Evolutionary conservation across 2,888 invertebrate genomes (phyloP), one percentile per base, ranked within the genome.

Genomic region (Sminthurinus aureus): DNA sequence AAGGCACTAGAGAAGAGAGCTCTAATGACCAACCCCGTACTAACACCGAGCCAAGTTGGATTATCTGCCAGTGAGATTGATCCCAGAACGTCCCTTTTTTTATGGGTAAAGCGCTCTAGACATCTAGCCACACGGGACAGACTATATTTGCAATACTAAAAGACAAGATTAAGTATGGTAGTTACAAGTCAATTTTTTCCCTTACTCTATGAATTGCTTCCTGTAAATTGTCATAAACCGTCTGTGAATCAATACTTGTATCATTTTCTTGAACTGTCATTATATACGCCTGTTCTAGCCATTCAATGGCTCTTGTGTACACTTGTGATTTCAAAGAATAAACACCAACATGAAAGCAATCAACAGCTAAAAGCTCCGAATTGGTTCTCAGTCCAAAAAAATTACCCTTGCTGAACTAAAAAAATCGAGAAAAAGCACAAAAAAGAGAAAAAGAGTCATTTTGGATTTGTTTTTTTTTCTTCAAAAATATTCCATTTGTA

Each of bases 341-440:
- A 79, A 90, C 89, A 12, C 90, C 91, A 82, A 91, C 88, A 86
- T 89, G 90, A 82, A 90, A 87, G 83, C 90, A 90, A 85, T 91
- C 91, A 13, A 89, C 88, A 8, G 90, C 90, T 82, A 85, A 88
- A 66, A 90, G 83, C 13, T 84, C 85, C 0, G 87, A 85, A 75
- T 88, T 85, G 6, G 87, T 88, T 20, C 71, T 26, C 12, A 87
- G 67, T 9, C 85, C 85, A 58, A 76, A 50, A 71, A 88, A 88
- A 24, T 84, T 85, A 69, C 88, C 88, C 52, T 85, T 80, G n/a
- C 85, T 83, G 74, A 88, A 88, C 88, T 88, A 38, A 18, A 82
- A 24, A 22, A 82, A 51, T 84, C n/a, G n/a, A n/a, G n/a, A n/a
- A n/a, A n/a, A n/a, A n/a, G n/a, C n/a, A n/a, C n/a, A 24, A 20